Percentiles rank a stretch among this genome's conserved stretches.
These are phyloP conservation scores for Pantherophis guttatus DNA, from an alignment of 2,113 vertebrate genomes.

Conservation along the genomic window DNA sequence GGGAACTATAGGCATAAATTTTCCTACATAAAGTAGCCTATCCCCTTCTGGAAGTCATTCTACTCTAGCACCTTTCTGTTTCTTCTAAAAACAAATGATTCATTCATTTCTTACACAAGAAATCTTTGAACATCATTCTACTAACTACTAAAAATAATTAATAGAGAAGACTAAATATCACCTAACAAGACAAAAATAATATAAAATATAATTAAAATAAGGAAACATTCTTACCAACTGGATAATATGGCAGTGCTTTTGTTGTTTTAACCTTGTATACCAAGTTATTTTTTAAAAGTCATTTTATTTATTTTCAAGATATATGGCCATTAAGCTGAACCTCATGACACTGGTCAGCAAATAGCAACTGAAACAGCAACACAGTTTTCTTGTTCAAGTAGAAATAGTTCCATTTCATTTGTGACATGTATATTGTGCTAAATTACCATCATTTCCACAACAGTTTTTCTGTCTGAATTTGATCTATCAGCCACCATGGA, in stretches of 20 bases:
- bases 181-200: not conserved
- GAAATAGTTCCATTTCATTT: slow-evolving; percentile 2
- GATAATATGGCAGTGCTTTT: slow-evolving; percentile 30
- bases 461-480: slow-evolving; percentile 41
- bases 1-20: slow-evolving; percentile 37
- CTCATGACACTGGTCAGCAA: not conserved
- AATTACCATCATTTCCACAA: slow-evolving; percentile 60
- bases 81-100: not conserved
- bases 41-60: not conserved
- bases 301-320: not conserved
- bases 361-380: slow-evolving; percentile 25
- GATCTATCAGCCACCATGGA: slow-evolving; percentile 46
- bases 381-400: slow-evolving; percentile 19
- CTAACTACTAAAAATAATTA: not conserved
- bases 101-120: not conserved
- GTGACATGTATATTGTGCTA: slow-evolving; percentile 33
- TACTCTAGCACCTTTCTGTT: not conserved
- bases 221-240: slow-evolving; percentile 23
- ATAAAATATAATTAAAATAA: slow-evolving; percentile 29
- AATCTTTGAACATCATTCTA: not conserved
- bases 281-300: slow-evolving; percentile 41
- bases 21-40: slow-evolving; percentile 7
- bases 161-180: not conserved
- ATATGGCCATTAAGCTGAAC: not conserved
- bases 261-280: slow-evolving; percentile 40